A percentile compares a stretch with the other conserved stretches of the same genome.
Conservation (phyloP, 1,140 invertebrate species). For the Drosophila biarmipes region DNA sequence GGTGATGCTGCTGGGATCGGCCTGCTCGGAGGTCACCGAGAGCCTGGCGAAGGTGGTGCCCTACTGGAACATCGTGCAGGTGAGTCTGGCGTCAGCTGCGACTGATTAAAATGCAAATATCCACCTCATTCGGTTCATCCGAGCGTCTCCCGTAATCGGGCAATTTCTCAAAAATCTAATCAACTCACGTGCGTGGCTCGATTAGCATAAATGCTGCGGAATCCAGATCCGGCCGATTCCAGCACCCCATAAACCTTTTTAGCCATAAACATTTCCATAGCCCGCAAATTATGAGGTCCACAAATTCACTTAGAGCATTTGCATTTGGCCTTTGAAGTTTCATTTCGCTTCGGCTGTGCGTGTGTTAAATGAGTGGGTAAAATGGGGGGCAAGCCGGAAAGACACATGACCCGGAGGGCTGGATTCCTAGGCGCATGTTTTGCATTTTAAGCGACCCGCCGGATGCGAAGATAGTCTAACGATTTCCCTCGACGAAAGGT, state of each 20-base stretch:
- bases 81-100: constrained; percentile 79
- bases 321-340: constrained; percentile 76
- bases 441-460: constrained; percentile 34
- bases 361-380: constrained; percentile 59
- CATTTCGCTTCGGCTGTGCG: constrained; percentile 25
- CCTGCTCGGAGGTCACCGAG: constrained; percentile 95
- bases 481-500: constrained; percentile 86
- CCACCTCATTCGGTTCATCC: neutral
- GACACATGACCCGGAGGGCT: neutral
- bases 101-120: constrained; percentile 61
- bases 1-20: constrained; percentile 92
- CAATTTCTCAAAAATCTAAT: constrained; percentile 81
- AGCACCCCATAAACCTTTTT: constrained; percentile 58
- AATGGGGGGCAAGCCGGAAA: neutral
- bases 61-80: constrained; percentile 96
- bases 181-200: constrained; percentile 75
- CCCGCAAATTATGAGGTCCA: constrained; percentile 62
- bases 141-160: constrained; percentile 14
- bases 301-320: constrained; percentile 71
- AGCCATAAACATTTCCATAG: constrained; percentile 77
- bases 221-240: constrained; percentile 7
- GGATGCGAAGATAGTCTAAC: constrained; percentile 17
- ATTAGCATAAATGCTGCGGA: constrained; percentile 67
- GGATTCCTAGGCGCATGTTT: constrained; percentile 37
- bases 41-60: constrained; percentile 94